These are phyloP conservation scores for Paralichthys olivaceus DNA, from an alignment of 2,113 vertebrate genomes.

Conservation along the genomic window DNA sequence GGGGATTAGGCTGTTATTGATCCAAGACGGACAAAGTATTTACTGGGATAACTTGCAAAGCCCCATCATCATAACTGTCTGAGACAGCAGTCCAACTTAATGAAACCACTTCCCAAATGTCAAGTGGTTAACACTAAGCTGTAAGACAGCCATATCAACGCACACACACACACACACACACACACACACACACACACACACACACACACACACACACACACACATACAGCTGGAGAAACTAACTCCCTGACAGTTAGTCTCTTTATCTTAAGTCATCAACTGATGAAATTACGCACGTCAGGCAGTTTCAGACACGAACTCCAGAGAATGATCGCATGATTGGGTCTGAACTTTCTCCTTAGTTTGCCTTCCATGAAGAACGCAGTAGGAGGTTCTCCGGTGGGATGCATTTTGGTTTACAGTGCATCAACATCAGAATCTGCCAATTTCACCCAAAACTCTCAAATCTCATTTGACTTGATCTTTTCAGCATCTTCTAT, in stretches of 20 bases:
- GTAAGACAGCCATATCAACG: conserved; percentile 28
- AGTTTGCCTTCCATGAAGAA: no score
- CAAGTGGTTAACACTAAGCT: conserved; percentile 64
- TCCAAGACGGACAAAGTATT: conserved; percentile 70
- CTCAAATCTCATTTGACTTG: no score
- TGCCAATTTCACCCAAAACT: no score
- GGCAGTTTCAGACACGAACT: neutral
- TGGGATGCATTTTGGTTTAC: no score
- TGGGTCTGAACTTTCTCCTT: no score
- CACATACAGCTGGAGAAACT: conserved; percentile 21
- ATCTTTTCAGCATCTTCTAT: no score
- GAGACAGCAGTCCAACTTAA: conserved; percentile 62
- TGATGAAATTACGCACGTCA: neutral
- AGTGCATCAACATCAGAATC: no score
- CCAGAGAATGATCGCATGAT: no score
- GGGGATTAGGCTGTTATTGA: conserved; percentile 71
- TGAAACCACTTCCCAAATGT: conserved; percentile 70
- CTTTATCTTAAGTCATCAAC: conserved; percentile 18
- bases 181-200: conserved; percentile 16
- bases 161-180: conserved; percentile 8
- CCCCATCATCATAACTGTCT: conserved; percentile 70
- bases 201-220: conserved; percentile 15
- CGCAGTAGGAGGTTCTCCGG: no score
- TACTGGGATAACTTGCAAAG: conserved; percentile 69
- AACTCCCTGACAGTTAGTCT: neutral